Evolutionary conservation across 2,888 invertebrate genomes (phyloP), one percentile per base, ranked within the genome.

Genomic region (Orthosia gothica): DNA sequence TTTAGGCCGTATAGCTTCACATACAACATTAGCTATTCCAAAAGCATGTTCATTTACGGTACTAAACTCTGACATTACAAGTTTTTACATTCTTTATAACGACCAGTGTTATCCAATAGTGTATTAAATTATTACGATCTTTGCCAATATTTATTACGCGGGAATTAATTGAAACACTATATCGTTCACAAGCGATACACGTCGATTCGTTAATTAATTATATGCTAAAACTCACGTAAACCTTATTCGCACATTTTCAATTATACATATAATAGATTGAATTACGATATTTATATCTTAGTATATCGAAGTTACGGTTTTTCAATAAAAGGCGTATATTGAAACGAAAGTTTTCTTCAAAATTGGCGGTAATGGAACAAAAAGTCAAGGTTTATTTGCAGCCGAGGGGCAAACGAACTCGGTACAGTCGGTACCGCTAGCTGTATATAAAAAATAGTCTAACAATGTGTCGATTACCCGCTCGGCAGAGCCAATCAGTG

Each of bases 391-490:
- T 91, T 91, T 91, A 88, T 91, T 91, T 90, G 83, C 87, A 81
- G 76, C 74, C 47, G 61, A 65, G 79, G 90, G 93, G 95, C 93
- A 92, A 95, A 93, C 85, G 94, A 94, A 94, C 95, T 93, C 87
- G 75, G 84, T 87, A 91, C 94, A 92, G 94, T 93, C 86, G 72
- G 85, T 88, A 91, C 95, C 93, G 95, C 93, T 95, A 95, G 85
- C 82, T 90, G 81, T 85, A 87, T 82, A 89, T 90, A 93, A 92
- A 92, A 92, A 86, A 84, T 75, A 80, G 84, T 87, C 87, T 91
- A 90, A 93, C 93, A 93, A 92, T 93, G 90, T 89, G 89, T 89
- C 92, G 91, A 93, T 94, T 94, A 92, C 89, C 86, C 90, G 92
- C 89, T 90, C 89, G 88, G 88, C 88, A 86, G 90, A 91, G 85